Percentiles rank a stretch among this genome's conserved stretches.
These are phyloP conservation scores for Myotis findleyi DNA, from an alignment of 2,797 vertebrate genomes.

Conservation along the genomic window DNA sequence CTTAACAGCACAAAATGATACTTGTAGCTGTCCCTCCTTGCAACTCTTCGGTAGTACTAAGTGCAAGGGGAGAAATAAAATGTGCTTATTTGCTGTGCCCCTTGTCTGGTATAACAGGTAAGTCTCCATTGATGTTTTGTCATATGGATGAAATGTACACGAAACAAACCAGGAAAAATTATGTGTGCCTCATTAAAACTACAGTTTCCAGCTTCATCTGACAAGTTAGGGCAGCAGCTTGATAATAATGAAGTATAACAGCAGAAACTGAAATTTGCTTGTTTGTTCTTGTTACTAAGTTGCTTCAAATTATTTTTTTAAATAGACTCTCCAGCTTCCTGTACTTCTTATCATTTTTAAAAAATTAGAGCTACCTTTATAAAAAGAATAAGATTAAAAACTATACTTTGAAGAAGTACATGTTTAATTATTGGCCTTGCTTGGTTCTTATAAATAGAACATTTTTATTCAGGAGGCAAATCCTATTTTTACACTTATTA, in stretches of 20 bases:
- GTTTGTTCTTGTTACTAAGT: constrained; percentile 41
- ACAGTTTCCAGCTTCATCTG: background rate
- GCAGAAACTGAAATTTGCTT: constrained; percentile 34
- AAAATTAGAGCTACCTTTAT: constrained; percentile 57
- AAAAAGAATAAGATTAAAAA: constrained; percentile 60
- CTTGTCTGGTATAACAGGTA: background rate
- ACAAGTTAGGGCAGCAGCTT: background rate
- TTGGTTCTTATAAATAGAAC: constrained; percentile 65
- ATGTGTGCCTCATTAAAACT: background rate
- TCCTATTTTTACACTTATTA: constrained; percentile 63
- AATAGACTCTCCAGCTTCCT: background rate
- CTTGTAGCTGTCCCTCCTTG: background rate
- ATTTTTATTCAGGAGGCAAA: constrained; percentile 51
- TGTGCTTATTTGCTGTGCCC: background rate
- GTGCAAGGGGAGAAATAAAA: background rate
- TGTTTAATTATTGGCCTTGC: constrained; percentile 60
- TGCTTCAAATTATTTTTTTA: background rate
- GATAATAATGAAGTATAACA: background rate
- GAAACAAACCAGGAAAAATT: background rate
- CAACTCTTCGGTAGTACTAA: background rate
- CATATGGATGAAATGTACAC: background rate
- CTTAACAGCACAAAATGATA: background rate
- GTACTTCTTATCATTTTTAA: constrained; percentile 21
- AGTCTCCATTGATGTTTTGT: background rate
- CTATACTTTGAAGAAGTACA: constrained; percentile 7